These are phyloP conservation scores for Promerops cafer DNA, from an alignment of 2,113 vertebrate species.

Conservation along the genomic window DNA sequence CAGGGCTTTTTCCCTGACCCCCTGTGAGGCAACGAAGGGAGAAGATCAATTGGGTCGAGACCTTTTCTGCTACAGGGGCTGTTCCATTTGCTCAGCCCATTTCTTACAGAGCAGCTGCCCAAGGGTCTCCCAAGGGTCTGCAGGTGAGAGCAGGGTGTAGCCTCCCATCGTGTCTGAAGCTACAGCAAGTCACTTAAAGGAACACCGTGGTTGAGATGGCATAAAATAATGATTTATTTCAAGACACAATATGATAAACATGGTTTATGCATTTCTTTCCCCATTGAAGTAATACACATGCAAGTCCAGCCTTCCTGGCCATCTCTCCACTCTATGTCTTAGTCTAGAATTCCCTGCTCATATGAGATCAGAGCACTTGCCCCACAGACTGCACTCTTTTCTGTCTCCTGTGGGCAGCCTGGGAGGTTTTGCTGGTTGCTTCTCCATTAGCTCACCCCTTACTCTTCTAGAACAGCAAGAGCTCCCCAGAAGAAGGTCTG, in stretches of 20 bases:
- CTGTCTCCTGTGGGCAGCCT: neutral
- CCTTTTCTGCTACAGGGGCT: neutral
- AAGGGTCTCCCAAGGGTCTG: neutral
- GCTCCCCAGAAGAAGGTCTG: neutral
- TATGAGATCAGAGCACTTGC: neutral
- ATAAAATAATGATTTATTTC: neutral
- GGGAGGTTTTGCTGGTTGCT: neutral
- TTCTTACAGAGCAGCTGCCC: neutral
- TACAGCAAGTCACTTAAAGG: neutral
- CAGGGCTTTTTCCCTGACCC: neutral
- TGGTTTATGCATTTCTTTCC: neutral
- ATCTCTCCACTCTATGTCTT: neutral
- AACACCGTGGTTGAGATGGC: neutral
- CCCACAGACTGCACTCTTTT: neutral
- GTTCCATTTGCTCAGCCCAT: neutral
- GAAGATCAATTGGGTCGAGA: neutral
- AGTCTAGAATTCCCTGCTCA: neutral
- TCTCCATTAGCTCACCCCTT: neutral
- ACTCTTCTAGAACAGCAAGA: neutral
- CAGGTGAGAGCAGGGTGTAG: neutral
- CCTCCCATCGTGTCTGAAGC: rapidly evolving
- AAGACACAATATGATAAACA: neutral
- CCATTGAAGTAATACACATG: neutral
- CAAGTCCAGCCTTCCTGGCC: neutral
- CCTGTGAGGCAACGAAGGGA: neutral